A percentile compares a stretch with the other conserved stretches of the same genome.
Conservation (phyloP, 2,888 invertebrate species). For the Scaptomyza flava region DNA sequence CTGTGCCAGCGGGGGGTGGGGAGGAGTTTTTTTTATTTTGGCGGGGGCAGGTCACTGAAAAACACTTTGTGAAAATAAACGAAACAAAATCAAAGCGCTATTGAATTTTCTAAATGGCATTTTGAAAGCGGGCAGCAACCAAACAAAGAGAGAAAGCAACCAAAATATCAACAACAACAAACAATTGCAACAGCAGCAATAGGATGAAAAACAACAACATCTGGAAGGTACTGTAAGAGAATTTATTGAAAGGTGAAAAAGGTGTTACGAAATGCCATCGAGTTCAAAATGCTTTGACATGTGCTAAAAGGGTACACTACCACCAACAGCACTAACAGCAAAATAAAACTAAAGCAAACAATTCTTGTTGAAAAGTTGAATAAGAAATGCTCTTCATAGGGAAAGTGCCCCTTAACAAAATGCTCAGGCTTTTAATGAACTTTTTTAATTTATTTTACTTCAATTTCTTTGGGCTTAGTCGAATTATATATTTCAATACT, state of each 20-base stretch:
- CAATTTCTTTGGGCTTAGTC: too few species aligned
- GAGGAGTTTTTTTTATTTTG: background rate
- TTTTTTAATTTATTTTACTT: too few species aligned
- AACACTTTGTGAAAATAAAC: conserved; percentile 79
- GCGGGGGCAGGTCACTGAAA: conserved; percentile 20
- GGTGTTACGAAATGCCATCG: conserved; percentile 73
- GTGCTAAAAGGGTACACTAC: conserved; percentile 69
- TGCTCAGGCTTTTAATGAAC: too few species aligned
- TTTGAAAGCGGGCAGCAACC: conserved; percentile 66
- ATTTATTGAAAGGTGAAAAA: conserved; percentile 62
- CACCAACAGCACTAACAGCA: conserved; percentile 13
- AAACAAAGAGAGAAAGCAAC: conserved; percentile 35
- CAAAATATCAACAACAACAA: background rate
- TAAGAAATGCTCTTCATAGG: conserved; percentile 11
- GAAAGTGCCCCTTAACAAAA: too few species aligned
- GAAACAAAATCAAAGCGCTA: conserved; percentile 79
- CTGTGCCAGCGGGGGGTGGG: conserved; percentile 10
- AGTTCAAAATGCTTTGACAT: conserved; percentile 76
- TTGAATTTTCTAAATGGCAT: conserved; percentile 79
- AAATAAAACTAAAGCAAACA: conserved; percentile 2
- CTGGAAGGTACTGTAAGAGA: conserved; percentile 16
- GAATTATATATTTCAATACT: too few species aligned
- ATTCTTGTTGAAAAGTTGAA: background rate
- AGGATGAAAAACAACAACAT: conserved; percentile 22
- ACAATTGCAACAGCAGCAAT: conserved; percentile 10